Conservation (phyloP, 2,888 invertebrate genomes). For the Lasiommata megera region DNA sequence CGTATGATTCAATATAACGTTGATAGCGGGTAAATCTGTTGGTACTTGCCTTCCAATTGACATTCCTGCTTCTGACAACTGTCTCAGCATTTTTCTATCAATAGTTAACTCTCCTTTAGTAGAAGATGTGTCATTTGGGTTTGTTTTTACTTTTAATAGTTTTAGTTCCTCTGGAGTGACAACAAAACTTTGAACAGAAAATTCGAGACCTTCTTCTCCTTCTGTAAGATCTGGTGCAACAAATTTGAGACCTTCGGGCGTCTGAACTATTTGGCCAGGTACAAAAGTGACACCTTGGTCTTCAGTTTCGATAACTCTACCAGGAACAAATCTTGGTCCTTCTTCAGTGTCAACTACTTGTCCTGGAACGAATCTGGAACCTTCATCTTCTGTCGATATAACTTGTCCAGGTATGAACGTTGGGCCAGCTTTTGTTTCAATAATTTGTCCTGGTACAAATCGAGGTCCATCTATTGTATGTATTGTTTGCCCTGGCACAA, state of each 20-base stretch:
- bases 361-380: slow-evolving; percentile 83
- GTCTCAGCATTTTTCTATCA: slow-evolving; percentile 83
- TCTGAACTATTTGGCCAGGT: slow-evolving; percentile 89
- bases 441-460: slow-evolving; percentile 90
- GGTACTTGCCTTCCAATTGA: slow-evolving; percentile 84
- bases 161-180: slow-evolving; percentile 77
- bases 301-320: slow-evolving; percentile 87
- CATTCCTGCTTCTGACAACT: slow-evolving; percentile 86
- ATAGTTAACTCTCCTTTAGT: slow-evolving; percentile 83
- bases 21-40: slow-evolving; percentile 82
- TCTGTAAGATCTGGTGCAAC: slow-evolving; percentile 86
- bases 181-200: slow-evolving; percentile 86
- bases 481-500: slow-evolving; percentile 87
- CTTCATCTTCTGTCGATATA: slow-evolving; percentile 83
- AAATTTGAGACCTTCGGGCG: slow-evolving; percentile 85
- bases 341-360: slow-evolving; percentile 88
- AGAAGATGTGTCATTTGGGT: slow-evolving; percentile 74
- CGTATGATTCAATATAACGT: slow-evolving; percentile 77
- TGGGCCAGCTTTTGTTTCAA: slow-evolving; percentile 87
- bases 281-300: slow-evolving; percentile 87
- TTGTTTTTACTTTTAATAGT: slow-evolving; percentile 73
- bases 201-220: slow-evolving; percentile 84
- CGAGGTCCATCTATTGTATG: slow-evolving; percentile 86
- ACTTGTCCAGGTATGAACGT: slow-evolving; percentile 90
- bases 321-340: slow-evolving; percentile 86